A percentile compares a stretch with the other conserved stretches of the same genome.
Conservation (phyloP, 2,113 vertebrate genomes). For the Poecilia latipinna region DNA sequence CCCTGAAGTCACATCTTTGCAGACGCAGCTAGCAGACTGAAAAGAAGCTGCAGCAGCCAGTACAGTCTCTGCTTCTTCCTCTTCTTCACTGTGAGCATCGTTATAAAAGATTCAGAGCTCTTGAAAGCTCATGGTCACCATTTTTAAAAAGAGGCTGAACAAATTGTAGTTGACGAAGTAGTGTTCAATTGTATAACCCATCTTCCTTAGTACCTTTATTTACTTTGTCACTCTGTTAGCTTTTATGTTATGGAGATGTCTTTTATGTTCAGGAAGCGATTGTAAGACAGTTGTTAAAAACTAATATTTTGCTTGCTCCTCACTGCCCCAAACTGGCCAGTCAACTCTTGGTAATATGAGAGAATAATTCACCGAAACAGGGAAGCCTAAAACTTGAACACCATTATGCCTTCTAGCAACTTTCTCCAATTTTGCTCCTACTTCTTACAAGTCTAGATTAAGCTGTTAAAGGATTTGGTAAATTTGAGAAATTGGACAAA, state of each 20-base stretch:
- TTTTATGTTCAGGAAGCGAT: not conserved
- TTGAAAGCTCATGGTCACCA: not conserved
- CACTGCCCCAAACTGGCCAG: not conserved
- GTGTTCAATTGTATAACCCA: not conserved
- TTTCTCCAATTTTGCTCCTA: not conserved
- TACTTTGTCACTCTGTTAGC: not conserved
- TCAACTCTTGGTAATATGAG: not conserved
- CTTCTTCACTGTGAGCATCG: not conserved
- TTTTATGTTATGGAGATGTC: not conserved
- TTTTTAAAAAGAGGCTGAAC: not conserved
- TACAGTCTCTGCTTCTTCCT: not conserved
- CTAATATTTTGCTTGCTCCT: too few relatives aligned
- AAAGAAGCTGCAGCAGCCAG: not conserved
- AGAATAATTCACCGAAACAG: not conserved
- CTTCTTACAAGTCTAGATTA: not conserved
- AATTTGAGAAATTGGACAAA: constrained; percentile 1
- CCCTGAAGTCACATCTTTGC: not conserved
- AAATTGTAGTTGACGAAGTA: not conserved
- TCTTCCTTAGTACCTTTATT: not conserved
- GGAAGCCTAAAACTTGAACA: not conserved
- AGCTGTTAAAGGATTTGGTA: not conserved
- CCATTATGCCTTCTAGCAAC: not conserved
- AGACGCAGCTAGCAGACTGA: not conserved
- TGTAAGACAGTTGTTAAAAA: not conserved
- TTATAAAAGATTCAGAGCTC: not conserved